A percentile compares a stretch with the other conserved stretches of the same genome.
Conservation (phyloP, 1,140 invertebrate species). For the Drosophila suzukii region DNA sequence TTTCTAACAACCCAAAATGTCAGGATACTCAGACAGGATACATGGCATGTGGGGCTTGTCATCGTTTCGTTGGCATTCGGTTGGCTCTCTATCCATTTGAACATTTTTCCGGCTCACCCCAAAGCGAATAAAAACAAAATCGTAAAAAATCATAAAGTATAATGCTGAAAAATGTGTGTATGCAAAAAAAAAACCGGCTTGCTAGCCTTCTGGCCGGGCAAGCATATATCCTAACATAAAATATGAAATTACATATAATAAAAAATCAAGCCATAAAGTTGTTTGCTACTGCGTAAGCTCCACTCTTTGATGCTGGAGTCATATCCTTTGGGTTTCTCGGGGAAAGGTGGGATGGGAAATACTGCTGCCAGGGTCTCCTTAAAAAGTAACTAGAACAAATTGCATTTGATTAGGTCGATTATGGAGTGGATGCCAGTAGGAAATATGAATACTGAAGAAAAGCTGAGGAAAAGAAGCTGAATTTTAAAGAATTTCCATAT, state of each 20-base stretch:
- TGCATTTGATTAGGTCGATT: constrained; percentile 53
- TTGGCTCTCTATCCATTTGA: constrained; percentile 23
- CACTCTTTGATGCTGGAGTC: constrained; percentile 44
- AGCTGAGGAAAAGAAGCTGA: neutral
- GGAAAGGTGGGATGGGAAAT: neutral
- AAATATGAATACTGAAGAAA: constrained; percentile 28
- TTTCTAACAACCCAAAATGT: constrained; percentile 59
- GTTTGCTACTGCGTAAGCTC: constrained; percentile 42
- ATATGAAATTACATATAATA: constrained; percentile 77
- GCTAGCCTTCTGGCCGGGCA: constrained; percentile 51
- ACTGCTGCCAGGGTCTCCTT: neutral
- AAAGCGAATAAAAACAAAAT: constrained; percentile 71
- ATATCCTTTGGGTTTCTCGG: constrained; percentile 4
- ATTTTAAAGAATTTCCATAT: neutral
- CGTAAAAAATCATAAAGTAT: constrained; percentile 77
- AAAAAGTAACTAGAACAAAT: constrained; percentile 63
- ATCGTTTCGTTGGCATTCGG: constrained; percentile 57
- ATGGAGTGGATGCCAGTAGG: constrained; percentile 11
- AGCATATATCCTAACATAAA: constrained; percentile 56
- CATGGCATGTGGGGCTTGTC: constrained; percentile 71
- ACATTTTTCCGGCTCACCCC: constrained; percentile 29
- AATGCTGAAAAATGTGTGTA: constrained; percentile 76
- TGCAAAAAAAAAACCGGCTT: constrained; percentile 48
- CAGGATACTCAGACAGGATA: constrained; percentile 61
- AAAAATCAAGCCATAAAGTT: constrained; percentile 78